Evolutionary conservation across 2,797 vertebrate genomes (phyloP).

Genomic region (Taenioides sp.): DNA sequence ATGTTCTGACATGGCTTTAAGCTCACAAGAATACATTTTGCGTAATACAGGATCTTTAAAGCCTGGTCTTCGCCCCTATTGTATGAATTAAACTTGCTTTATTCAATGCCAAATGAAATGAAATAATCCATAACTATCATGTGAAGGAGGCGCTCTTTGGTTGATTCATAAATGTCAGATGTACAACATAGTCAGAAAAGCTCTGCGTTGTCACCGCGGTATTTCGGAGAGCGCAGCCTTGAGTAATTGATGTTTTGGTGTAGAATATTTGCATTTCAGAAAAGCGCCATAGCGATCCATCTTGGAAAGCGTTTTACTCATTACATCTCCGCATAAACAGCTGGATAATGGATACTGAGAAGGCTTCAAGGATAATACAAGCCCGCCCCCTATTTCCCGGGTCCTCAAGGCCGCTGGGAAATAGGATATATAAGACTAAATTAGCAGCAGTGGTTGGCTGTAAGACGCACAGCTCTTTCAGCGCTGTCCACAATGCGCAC

Average conservation of each 20-base stretch:
- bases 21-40: too few relatives aligned
- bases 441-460: slow-evolving; percentile 39
- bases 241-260: slow-evolving; percentile 47
- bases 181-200: slow-evolving; percentile 26
- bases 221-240: slow-evolving; percentile 13
- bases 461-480: slow-evolving; percentile 25
- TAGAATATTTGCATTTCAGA: slow-evolving; percentile 51
- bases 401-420: slow-evolving; percentile 43
- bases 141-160: slow-evolving; percentile 5
- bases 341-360: slow-evolving; percentile 39
- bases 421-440: slow-evolving; percentile 42
- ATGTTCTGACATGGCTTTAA: too few relatives aligned
- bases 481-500: slow-evolving; percentile 10
- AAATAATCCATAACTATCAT: slow-evolving; percentile 9
- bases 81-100: background rate
- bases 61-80: background rate
- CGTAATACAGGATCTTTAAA: background rate
- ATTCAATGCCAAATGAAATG: background rate
- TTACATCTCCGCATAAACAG: slow-evolving; percentile 53
- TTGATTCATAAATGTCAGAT: slow-evolving; percentile 13
- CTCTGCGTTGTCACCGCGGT: slow-evolving; percentile 18
- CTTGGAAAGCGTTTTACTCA: slow-evolving; percentile 47
- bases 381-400: slow-evolving; percentile 29
- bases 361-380: slow-evolving; percentile 42
- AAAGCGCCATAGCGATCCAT: slow-evolving; percentile 48